Conservation (phyloP, 2,113 vertebrate genomes). For the Hypocryptadius cinnamomeus region DNA sequence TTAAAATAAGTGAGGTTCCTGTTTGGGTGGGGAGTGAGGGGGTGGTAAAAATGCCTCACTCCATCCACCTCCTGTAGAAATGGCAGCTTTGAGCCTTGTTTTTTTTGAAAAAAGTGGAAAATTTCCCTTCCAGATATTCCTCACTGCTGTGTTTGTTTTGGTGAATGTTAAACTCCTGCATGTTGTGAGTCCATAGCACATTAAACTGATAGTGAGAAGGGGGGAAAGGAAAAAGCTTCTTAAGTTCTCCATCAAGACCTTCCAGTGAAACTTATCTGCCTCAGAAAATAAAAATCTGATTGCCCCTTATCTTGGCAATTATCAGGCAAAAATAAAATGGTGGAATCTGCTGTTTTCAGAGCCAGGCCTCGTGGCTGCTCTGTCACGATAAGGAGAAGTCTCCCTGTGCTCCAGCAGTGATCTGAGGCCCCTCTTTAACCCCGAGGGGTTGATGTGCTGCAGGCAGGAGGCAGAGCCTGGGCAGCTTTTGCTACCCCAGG, state of each 20-base stretch:
- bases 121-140: not conserved
- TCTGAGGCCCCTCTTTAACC: not conserved
- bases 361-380: not conserved
- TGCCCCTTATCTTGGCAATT: not conserved
- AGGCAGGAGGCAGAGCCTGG: not conserved
- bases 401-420: not conserved
- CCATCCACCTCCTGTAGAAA: not conserved
- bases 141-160: not conserved
- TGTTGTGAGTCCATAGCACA: fast-evolving
- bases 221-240: not conserved
- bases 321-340: not conserved
- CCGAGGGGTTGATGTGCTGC: not conserved
- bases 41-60: not conserved
- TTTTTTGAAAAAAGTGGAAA: not conserved
- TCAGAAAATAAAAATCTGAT: not conserved
- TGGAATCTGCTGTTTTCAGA: not conserved
- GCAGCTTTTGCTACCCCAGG: not conserved
- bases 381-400: not conserved
- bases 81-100: not conserved
- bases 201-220: not conserved
- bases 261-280: not conserved
- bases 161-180: not conserved
- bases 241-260: not conserved
- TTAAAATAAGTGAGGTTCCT: not conserved
- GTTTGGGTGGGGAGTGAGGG: not conserved